Evolutionary conservation across 2,888 invertebrate species (phyloP).

Genomic region (Drosophila austrosaltans): DNA sequence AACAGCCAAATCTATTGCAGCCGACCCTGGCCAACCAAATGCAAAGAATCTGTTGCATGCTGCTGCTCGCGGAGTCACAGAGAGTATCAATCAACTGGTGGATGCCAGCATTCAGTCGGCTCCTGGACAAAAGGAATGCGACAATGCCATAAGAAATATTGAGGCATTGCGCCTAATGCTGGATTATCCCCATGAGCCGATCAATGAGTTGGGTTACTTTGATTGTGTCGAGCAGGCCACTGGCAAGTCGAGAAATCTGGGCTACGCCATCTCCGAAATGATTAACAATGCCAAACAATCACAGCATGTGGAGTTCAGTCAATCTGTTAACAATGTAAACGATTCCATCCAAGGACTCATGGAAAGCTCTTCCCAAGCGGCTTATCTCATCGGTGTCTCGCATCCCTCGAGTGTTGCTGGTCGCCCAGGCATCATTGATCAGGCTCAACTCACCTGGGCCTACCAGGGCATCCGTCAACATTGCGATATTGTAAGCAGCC

Average conservation of each 20-base stretch:
- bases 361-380: conserved; percentile 97
- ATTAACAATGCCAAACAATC: conserved; percentile 95
- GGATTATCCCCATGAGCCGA: conserved; percentile 93
- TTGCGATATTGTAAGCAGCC: conserved; percentile 90
- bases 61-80: conserved; percentile 95
- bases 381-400: conserved; percentile 96
- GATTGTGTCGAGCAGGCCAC: conserved; percentile 96
- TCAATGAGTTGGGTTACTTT: conserved; percentile 95
- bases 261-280: conserved; percentile 97
- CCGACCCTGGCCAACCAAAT: conserved; percentile 95
- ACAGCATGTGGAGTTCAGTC: conserved; percentile 93
- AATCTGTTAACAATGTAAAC: conserved; percentile 92
- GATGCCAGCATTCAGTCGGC: conserved; percentile 90
- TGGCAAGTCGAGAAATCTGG: conserved; percentile 92
- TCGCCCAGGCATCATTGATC: conserved; percentile 93
- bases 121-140: conserved; percentile 98
- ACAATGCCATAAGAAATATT: conserved; percentile 96
- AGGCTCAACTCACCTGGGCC: conserved; percentile 93
- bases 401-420: conserved; percentile 95
- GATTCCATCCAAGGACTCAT: conserved; percentile 95
- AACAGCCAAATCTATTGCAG: conserved; percentile 94
- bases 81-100: conserved; percentile 95
- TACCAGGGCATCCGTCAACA: conserved; percentile 95
- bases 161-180: conserved; percentile 92
- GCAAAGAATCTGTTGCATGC: conserved; percentile 94